Conservation (phyloP, 23 tunicate species). For the Botrylloides violaceus region DNA sequence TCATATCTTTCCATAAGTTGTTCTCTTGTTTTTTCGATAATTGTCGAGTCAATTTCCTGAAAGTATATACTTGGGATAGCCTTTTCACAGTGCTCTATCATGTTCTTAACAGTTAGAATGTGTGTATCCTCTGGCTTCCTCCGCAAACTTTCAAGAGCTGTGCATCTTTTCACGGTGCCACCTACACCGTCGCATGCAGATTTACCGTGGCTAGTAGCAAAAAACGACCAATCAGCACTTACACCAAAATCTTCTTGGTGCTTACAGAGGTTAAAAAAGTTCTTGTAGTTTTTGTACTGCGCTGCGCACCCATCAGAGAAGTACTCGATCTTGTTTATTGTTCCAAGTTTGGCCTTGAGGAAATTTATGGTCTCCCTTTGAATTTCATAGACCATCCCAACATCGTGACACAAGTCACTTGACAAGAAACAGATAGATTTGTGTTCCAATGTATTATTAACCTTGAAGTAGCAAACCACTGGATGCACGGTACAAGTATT, state of each 20-base stretch:
- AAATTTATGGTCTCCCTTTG: constrained; percentile 25
- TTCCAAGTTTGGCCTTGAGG: constrained; percentile 15
- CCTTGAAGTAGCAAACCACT: constrained; percentile 26
- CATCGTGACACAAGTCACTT: constrained; percentile 33
- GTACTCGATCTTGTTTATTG: constrained; percentile 15
- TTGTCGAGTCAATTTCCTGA: too few relatives aligned
- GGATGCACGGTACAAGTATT: constrained; percentile 33
- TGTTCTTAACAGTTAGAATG: neutral
- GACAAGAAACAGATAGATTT: constrained; percentile 24
- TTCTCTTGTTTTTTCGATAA: too few relatives aligned
- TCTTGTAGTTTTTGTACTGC: constrained; percentile 41
- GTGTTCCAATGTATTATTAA: constrained; percentile 4
- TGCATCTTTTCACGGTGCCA: neutral
- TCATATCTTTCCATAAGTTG: too few relatives aligned
- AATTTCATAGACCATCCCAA: constrained; percentile 23
- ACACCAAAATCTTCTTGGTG: constrained; percentile 32
- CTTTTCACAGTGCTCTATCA: neutral
- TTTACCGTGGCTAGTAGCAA: constrained; percentile 42
- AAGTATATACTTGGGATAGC: neutral
- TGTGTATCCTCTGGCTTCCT: neutral
- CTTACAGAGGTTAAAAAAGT: constrained; percentile 29
- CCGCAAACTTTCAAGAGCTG: neutral
- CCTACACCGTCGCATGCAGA: neutral
- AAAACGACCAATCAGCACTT: constrained; percentile 28
- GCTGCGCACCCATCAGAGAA: constrained; percentile 48